Evolutionary conservation across 2,113 vertebrate species (phyloP), one percentile per base, ranked within the genome.

Genomic region (Misgurnus anguillicaudatus): DNA sequence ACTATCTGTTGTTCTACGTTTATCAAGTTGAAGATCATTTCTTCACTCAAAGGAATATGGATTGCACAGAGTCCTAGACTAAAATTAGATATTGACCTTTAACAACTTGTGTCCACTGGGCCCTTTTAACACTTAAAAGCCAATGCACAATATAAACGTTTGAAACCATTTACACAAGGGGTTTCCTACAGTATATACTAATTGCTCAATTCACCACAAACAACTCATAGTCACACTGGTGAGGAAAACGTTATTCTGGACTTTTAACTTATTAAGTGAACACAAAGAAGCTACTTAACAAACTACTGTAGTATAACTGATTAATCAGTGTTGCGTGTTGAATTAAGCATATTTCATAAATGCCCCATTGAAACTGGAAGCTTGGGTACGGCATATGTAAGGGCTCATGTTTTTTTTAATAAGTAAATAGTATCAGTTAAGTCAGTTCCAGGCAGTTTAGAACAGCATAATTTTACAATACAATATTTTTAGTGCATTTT

Each of bases 61-160:
- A 61, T 9, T 55, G 58, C 67, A 53, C 19, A 75, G 48, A 68
- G 69, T 75, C 55, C 31, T 66, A 61, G n/a, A 63, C 39, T 24
- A 53, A 78, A 69, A 74, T 78, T 58, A 75, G 71, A 74, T 47
- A 57, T 14, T 76, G 60, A 57, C 51, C 75, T 66, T 82, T 79
- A 75, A 51, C 65, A 76, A 19, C n/a, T 16, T 39, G 21, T 39
- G 39, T 55, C 36, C 78, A 31, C 14, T 9, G 24, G 51, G 53
- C 10, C 31, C 38, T 64, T 60, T 76, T 75, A 64, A 66, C 39
- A 62, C 51, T 53, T 39, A 80, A 72, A 38, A 58, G 68, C 9
- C 66, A 66, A 68, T 24, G 45, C 57, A 60, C 67, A 60, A 61
- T 61, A 41, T 14, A 58, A 74, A 73, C 71, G 45, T 45, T 16